A percentile compares a stretch with the other conserved stretches of the same genome.
Conservation (phyloP, 1,140 invertebrate species). For the Monomorium pharaonis region DNA sequence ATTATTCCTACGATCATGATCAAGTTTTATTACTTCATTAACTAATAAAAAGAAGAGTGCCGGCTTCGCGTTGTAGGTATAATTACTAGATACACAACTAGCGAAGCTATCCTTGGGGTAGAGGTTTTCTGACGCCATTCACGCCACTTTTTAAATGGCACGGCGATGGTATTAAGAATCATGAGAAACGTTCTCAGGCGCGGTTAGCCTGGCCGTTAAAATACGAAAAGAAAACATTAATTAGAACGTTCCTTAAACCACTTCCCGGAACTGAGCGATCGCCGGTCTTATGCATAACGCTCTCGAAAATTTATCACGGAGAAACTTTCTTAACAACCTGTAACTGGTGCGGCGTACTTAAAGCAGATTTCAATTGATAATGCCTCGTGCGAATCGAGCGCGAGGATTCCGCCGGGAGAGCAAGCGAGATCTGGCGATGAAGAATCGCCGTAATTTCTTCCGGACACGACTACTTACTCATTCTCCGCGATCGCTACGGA, state of each 20-base stretch:
- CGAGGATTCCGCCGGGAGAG: constrained; percentile 4
- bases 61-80: neutral
- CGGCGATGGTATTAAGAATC: neutral
- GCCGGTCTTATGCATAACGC: constrained; percentile 29
- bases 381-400: constrained; percentile 26
- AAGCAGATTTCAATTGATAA: constrained; percentile 66
- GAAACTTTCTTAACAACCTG: constrained; percentile 67
- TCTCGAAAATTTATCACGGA: constrained; percentile 60
- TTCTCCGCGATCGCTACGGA: constrained; percentile 18
- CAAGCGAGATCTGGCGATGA: constrained; percentile 48
- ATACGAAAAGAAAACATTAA: constrained; percentile 66
- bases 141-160: constrained; percentile 2
- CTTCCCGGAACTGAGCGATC: constrained; percentile 25
- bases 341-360: constrained; percentile 63
- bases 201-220: constrained; percentile 19
- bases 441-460: constrained; percentile 60
- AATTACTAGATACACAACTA: constrained; percentile 1
- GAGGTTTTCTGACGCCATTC: neutral
- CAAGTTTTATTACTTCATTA: constrained; percentile 1
- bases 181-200: constrained; percentile 11
- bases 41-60: neutral
- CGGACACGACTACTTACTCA: constrained; percentile 53
- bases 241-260: constrained; percentile 59
- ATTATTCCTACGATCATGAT: neutral
- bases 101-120: neutral